Conservation (phyloP, 2,797 vertebrate species). For the Dallia pectoralis region DNA sequence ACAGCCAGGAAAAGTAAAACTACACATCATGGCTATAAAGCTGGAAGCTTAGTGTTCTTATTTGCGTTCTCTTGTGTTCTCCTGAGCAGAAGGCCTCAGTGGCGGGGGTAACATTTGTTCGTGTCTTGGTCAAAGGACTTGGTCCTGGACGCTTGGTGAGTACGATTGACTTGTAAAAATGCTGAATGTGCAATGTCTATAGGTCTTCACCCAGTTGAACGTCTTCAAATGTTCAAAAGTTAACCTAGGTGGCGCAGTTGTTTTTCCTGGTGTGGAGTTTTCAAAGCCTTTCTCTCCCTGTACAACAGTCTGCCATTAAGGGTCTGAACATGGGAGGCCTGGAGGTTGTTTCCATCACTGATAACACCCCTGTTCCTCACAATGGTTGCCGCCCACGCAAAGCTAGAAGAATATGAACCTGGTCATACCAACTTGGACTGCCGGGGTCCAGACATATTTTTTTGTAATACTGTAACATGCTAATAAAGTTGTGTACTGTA, state of each 20-base stretch:
- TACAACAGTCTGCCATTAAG: constrained; percentile 88
- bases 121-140: constrained; percentile 89
- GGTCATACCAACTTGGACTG: background rate
- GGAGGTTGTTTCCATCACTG: constrained; percentile 92
- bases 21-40: too few relatives aligned
- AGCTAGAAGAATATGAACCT: constrained; percentile 74
- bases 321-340: constrained; percentile 92
- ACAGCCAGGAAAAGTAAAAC: too few relatives aligned
- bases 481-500: constrained; percentile 54
- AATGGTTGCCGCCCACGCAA: constrained; percentile 96
- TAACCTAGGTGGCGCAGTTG: too few relatives aligned
- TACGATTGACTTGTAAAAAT: background rate
- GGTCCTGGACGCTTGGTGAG: constrained; percentile 91
- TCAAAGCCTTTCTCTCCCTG: background rate
- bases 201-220: too few relatives aligned
- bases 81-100: constrained; percentile 80
- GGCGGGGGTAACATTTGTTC: constrained; percentile 83
- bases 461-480: constrained; percentile 23
- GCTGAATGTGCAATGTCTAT: too few relatives aligned
- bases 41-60: constrained; percentile 10
- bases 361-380: constrained; percentile 94
- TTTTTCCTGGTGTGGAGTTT: too few relatives aligned
- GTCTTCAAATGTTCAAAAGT: too few relatives aligned
- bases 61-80: background rate
- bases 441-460: constrained; percentile 3